Evolutionary conservation across 2,888 invertebrate species (phyloP).

Genomic region (Griposia aprilina): DNA sequence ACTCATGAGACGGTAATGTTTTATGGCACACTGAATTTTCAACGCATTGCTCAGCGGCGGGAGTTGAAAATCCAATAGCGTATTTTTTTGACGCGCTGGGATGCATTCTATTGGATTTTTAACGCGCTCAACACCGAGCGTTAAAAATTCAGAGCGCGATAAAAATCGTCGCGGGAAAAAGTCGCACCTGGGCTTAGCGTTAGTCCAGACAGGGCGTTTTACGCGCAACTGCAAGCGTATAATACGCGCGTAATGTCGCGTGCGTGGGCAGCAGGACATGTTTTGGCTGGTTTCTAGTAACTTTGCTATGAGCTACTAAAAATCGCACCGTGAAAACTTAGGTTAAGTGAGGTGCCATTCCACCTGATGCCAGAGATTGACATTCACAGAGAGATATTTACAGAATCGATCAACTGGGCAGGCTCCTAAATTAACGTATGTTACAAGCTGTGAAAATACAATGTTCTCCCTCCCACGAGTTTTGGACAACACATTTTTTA

Average conservation of each 20-base stretch:
- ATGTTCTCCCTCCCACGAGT: background rate
- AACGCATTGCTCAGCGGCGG: background rate
- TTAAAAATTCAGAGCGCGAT: background rate
- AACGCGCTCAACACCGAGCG: background rate
- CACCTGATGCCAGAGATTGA: background rate
- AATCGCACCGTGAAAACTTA: background rate
- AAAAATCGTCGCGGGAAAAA: background rate
- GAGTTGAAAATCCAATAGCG: background rate
- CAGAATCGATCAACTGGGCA: background rate
- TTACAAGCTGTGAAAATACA: background rate
- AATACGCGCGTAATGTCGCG: background rate
- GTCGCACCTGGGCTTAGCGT: background rate
- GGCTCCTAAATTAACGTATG: background rate
- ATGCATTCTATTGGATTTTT: background rate
- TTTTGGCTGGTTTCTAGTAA: background rate
- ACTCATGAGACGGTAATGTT: background rate
- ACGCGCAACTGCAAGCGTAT: background rate
- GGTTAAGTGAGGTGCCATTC: background rate
- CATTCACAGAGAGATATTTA: background rate
- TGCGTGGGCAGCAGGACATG: background rate
- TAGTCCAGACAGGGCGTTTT: background rate
- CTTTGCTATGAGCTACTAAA: background rate
- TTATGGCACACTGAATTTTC: background rate
- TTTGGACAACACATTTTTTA: background rate
- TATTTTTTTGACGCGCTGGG: background rate